These are phyloP conservation scores for Platerodrilus igneus DNA, from an alignment of 2,888 invertebrate genomes.

Conservation along the genomic window DNA sequence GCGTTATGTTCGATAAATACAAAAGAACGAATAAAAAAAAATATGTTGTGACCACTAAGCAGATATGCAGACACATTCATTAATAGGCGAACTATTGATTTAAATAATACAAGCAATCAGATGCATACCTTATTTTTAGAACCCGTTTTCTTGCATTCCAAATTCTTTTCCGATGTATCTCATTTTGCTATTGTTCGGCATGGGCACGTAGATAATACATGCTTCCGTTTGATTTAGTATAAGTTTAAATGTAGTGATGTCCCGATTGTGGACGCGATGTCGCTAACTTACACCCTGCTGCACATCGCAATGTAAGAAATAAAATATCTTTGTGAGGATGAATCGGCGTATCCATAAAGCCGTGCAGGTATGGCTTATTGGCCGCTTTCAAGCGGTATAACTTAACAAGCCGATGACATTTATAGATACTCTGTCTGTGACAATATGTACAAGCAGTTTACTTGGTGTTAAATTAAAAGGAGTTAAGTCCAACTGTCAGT, in stretches of 20 bases:
- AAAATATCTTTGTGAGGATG: constrained; percentile 20
- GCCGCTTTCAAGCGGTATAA: constrained; percentile 32
- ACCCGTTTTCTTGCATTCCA: constrained; percentile 35
- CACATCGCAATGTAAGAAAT: constrained; percentile 14
- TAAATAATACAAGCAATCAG: constrained; percentile 37
- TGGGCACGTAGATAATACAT: constrained; percentile 23
- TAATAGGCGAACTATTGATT: constrained; percentile 26
- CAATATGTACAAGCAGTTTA: constrained; percentile 26
- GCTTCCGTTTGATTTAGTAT: constrained; percentile 30
- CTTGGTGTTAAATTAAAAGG: constrained; percentile 28
- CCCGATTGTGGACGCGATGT: constrained; percentile 15
- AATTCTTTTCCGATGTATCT: constrained; percentile 32
- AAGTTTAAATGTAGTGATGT: constrained; percentile 27
- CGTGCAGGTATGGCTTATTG: constrained; percentile 29
- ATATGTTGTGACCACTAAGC: too few relatives aligned
- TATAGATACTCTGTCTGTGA: constrained; percentile 31
- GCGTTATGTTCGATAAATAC: too few relatives aligned
- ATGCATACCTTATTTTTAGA: constrained; percentile 36
- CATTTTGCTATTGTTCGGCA: constrained; percentile 33
- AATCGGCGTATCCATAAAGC: constrained; percentile 30
- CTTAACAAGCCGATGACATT: constrained; percentile 35
- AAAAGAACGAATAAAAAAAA: too few relatives aligned
- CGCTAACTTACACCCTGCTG: constrained; percentile 14
- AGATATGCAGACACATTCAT: constrained; percentile 16
- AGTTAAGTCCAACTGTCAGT: constrained; percentile 28